A percentile compares a stretch with the other conserved stretches of the same genome.
Evolutionary conservation across 2,113 vertebrate species (phyloP).

Genomic region (Calypte anna): DNA sequence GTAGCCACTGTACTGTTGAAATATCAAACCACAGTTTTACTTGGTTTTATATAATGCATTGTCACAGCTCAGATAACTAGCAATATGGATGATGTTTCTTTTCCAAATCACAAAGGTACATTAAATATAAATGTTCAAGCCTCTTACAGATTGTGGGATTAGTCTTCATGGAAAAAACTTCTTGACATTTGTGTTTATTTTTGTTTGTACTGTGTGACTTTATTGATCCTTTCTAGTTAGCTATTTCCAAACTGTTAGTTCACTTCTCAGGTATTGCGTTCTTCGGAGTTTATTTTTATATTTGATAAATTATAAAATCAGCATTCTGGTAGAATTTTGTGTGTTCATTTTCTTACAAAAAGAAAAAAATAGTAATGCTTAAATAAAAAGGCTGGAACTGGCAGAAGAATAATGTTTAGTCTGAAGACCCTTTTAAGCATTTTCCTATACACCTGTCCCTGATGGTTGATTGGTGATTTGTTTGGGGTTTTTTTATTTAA

Average conservation of each 20-base stretch:
- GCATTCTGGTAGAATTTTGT: background rate
- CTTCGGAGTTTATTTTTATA: background rate
- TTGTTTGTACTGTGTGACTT: accelerated
- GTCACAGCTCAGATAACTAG: background rate
- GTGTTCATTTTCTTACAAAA: background rate
- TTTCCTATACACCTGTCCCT: background rate
- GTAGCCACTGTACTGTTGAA: background rate
- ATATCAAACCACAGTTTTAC: background rate
- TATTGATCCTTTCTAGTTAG: background rate
- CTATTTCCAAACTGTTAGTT: background rate
- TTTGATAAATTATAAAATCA: background rate
- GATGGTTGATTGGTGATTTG: background rate
- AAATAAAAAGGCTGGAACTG: background rate
- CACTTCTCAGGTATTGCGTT: background rate
- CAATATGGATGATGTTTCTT: background rate
- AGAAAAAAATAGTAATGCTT: background rate
- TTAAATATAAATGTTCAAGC: background rate
- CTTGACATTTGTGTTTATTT: accelerated
- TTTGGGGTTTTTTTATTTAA: background rate
- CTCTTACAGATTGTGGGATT: background rate
- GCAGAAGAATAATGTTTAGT: background rate
- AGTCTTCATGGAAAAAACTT: background rate
- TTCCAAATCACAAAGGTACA: background rate
- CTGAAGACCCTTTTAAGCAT: background rate
- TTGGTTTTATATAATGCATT: background rate